phyloP scores from a whole-genome alignment of 2,113 vertebrate species.

The Hucho hucho region DNA sequence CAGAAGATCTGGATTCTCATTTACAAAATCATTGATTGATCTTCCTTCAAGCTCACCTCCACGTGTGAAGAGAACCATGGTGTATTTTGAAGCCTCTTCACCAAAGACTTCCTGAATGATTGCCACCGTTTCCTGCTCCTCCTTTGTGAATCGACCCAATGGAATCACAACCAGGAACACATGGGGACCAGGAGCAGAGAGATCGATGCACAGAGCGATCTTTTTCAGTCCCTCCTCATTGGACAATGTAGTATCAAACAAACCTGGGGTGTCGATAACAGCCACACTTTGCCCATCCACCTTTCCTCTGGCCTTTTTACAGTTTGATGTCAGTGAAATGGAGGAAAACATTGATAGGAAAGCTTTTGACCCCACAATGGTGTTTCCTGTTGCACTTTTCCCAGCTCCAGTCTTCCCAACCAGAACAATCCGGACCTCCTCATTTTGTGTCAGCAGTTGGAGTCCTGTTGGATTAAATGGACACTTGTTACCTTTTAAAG shows the following conservation, averaged over 20 bases:
- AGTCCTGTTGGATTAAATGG: too few species aligned
- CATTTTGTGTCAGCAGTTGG: not conserved
- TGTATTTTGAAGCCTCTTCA: not conserved
- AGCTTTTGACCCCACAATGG: not conserved
- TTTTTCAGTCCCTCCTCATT: not conserved
- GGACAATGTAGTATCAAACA: not conserved
- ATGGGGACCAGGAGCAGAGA: too few species aligned
- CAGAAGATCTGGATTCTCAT: not conserved
- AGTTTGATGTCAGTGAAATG: not conserved
- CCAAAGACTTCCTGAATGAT: not conserved
- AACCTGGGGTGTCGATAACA: too few species aligned
- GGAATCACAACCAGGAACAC: too few species aligned
- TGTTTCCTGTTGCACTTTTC: too few species aligned
- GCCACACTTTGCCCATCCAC: not conserved
- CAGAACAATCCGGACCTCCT: not conserved
- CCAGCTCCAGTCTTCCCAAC: not conserved
- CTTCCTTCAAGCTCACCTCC: not conserved
- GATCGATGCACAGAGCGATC: not conserved
- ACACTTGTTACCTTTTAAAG: too few species aligned
- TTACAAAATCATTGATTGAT: not conserved
- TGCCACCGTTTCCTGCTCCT: not conserved
- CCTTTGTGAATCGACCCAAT: not conserved
- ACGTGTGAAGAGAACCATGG: not conserved
- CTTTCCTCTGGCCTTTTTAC: not conserved
- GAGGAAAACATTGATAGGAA: not conserved